These are phyloP conservation scores for Chrysolina americana DNA, from an alignment of 2,888 invertebrate species.

Conservation along the genomic window DNA sequence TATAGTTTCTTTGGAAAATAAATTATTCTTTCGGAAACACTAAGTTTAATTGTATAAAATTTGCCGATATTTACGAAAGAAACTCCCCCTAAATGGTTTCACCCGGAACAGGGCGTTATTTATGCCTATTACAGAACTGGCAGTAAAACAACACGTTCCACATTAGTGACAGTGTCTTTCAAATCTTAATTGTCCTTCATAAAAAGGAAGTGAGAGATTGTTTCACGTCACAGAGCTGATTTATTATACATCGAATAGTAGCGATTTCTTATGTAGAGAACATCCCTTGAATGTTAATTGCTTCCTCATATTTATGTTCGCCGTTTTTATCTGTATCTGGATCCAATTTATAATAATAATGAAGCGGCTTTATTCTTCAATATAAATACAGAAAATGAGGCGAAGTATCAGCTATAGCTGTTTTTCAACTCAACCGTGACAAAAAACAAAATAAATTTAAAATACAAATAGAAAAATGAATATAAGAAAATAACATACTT, in stretches of 20 bases:
- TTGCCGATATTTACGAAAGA: no score
- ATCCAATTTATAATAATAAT: neutral
- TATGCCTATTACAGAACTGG: neutral
- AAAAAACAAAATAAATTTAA: no score
- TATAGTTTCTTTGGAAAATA: no score
- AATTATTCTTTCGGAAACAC: no score
- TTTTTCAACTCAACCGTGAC: no score
- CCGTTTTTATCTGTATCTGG: neutral
- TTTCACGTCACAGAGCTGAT: conserved; percentile 12
- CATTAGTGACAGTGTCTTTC: neutral
- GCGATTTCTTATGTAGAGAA: neutral
- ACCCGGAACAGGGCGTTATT: no score
- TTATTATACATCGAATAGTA: conserved; percentile 13
- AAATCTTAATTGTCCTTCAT: conserved; percentile 13
- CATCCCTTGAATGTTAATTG: conserved; percentile 24
- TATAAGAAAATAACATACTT: no score
- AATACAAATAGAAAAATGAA: no score
- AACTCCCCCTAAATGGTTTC: no score
- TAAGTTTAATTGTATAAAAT: no score
- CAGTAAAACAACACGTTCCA: neutral
- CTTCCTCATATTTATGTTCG: conserved; percentile 9
- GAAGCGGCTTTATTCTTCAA: neutral
- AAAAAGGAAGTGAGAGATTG: conserved; percentile 20
- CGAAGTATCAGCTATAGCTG: no score
- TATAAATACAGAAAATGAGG: no score